A percentile compares a stretch with the other conserved stretches of the same genome.
phyloP scores from a whole-genome alignment of 2,888 invertebrate genomes.

The Poecilobothrus nobilitatus region DNA sequence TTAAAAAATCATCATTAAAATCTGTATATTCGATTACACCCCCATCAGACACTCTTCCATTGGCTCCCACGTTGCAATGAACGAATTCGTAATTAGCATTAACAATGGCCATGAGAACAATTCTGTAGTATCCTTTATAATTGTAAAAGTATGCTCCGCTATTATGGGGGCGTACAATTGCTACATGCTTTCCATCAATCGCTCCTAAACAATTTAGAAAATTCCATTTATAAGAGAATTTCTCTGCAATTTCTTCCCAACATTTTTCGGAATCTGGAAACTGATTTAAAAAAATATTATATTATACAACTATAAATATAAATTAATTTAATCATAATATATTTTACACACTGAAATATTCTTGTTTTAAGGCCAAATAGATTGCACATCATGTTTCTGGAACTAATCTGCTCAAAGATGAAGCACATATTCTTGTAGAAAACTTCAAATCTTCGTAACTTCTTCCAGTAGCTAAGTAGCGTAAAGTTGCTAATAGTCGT shows the following conservation, averaged over 20 bases:
- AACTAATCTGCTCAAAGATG: neutral
- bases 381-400: slow-evolving; percentile 16
- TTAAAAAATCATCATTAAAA: slow-evolving; percentile 14
- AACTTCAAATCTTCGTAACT: slow-evolving; percentile 16
- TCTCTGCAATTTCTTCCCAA: slow-evolving; percentile 13
- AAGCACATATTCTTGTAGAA: slow-evolving; percentile 13
- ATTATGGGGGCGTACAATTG: slow-evolving; percentile 17
- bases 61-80: slow-evolving; percentile 18
- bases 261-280: slow-evolving; percentile 15
- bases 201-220: slow-evolving; percentile 19
- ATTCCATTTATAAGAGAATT: slow-evolving; percentile 15
- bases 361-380: slow-evolving; percentile 11
- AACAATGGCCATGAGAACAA: slow-evolving; percentile 20
- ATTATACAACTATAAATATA: neutral
- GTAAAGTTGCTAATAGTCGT: slow-evolving; percentile 8
- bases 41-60: slow-evolving; percentile 21
- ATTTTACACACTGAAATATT: slow-evolving; percentile 7
- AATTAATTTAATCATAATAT: neutral
- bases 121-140: slow-evolving; percentile 19
- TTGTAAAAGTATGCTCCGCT: slow-evolving; percentile 21
- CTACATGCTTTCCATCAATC: slow-evolving; percentile 19
- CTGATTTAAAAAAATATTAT: slow-evolving; percentile 6
- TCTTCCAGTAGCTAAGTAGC: slow-evolving; percentile 14
- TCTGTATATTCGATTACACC: slow-evolving; percentile 18
- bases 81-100: slow-evolving; percentile 19